Evolutionary conservation across 2,888 invertebrate species (phyloP), one percentile per base, ranked within the genome.

Genomic region (Euplagia quadripunctaria): DNA sequence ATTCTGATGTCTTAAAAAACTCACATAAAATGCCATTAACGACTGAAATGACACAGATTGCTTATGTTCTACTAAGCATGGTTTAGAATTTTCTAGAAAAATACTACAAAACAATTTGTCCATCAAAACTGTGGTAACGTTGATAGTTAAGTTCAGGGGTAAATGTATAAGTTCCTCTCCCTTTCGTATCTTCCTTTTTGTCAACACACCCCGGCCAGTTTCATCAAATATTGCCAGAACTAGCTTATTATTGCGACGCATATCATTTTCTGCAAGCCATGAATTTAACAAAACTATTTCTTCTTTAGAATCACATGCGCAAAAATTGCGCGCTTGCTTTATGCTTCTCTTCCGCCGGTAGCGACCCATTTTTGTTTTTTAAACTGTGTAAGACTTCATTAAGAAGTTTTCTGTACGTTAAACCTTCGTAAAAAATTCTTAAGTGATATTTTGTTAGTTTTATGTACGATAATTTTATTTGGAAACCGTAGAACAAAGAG

Each of bases 161-260:
- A 97, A 87, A 81, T 95, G 96, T 75, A 97, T 96, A 16, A 97
- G 90, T 80, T 96, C 94, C 83, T 97, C 97, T 69, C 97, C 97
- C 43, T 94, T 86, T 12, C 86, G 83, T 55, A 98, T 94, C 64
- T 90, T 91, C 81, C 91, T 94, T 84, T 96, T 96, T 0, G 98
- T 97, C 85, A 97, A 96, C 43, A 98, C 94, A 42, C 98, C 98
- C 73, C 98, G 96, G 12, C 98, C 98, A 8, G 98, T 98, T 14
- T 93, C 88, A 46, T 94, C 80, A 90, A 98, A 98, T 73, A 95
- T 85, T 11, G 96, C 95, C n/a, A 97, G 92, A 43, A 92, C 91
- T 41, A 98, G 90, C 76, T 96, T 95, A 20, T 96, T 95, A 65
- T 96, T 94, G 80, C 97, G 96, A 65, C 91, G 90, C 96, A 97